phyloP scores from a whole-genome alignment of 30 jellyfish, hydroid and myxozoan genomes.

The Clytia hemisphaerica region DNA sequence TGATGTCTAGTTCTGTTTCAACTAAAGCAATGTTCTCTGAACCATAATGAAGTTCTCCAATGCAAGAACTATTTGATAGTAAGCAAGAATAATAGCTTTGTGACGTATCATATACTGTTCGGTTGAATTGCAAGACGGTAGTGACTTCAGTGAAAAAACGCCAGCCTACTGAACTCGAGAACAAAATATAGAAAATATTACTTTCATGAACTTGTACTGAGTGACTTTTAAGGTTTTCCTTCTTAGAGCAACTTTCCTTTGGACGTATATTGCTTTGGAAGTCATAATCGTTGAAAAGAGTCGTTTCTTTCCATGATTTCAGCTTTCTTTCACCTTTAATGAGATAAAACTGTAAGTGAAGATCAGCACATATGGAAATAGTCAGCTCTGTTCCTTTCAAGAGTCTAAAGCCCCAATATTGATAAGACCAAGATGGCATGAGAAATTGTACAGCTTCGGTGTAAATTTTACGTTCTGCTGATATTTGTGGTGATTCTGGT shows the following conservation, averaged over 20 bases:
- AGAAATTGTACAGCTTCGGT: constrained; percentile 26
- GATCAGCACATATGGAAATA: constrained; percentile 71
- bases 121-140: constrained; percentile 33
- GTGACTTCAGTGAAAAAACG: constrained; percentile 56
- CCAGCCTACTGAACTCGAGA: constrained; percentile 94
- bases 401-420: constrained; percentile 55
- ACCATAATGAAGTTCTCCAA: constrained; percentile 30
- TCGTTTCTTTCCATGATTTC: constrained; percentile 59
- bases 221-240: constrained; percentile 12
- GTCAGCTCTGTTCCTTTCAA: constrained; percentile 56
- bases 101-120: constrained; percentile 53
- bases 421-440: constrained; percentile 84
- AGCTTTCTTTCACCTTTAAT: constrained; percentile 47
- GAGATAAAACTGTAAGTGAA: constrained; percentile 60
- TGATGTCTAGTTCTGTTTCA: constrained; percentile 18
- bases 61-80: constrained; percentile 25
- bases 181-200: constrained; percentile 41
- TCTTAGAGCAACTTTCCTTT: constrained; percentile 33
- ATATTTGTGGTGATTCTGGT: constrained; percentile 6
- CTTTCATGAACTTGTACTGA: constrained; percentile 14
- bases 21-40: constrained; percentile 47
- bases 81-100: constrained; percentile 25
- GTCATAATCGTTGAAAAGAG: constrained; percentile 35
- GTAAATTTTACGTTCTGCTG: neutral
- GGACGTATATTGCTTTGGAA: constrained; percentile 41